Evolutionary conservation across 2,113 vertebrate genomes (phyloP).

Genomic region (Lipotes vexillifer): DNA sequence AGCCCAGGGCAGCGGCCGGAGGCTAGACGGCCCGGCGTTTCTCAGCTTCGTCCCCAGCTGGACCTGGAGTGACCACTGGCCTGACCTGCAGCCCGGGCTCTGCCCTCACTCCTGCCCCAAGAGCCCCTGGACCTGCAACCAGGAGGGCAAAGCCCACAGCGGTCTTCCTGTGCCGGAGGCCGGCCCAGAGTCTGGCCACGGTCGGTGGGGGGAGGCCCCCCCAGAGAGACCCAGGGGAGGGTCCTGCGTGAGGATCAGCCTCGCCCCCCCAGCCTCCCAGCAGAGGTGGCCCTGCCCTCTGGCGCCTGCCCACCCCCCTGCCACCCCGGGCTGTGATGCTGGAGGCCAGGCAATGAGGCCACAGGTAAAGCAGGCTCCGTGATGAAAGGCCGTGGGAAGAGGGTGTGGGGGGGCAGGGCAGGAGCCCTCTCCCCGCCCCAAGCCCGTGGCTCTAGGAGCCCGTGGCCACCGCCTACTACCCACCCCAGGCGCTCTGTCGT

Average conservation of each 20-base stretch:
- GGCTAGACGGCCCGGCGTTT: too few species aligned
- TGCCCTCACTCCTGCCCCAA: too few species aligned
- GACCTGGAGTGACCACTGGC: neutral
- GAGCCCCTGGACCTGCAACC: neutral
- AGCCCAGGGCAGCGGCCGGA: neutral
- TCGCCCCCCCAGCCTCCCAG: rapidly evolving
- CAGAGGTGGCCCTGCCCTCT: neutral
- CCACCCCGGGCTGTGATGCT: neutral
- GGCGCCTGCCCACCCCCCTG: neutral
- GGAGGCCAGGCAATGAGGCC: neutral
- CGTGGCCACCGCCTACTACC: neutral
- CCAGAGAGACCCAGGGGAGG: neutral
- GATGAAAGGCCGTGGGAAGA: slow-evolving; percentile 39
- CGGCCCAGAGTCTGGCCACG: neutral
- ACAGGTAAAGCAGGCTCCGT: neutral
- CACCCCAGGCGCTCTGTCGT: neutral
- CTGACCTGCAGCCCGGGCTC: neutral
- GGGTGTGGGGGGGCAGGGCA: neutral
- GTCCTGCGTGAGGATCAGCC: neutral
- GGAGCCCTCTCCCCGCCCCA: neutral
- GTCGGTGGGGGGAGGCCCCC: too few species aligned
- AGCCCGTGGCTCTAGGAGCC: neutral
- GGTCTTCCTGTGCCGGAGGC: neutral
- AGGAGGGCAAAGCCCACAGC: neutral
- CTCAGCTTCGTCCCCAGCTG: neutral